Percentiles rank a stretch among this genome's conserved stretches.
Conservation (phyloP, 2,888 invertebrate species). For the Spodoptera littoralis region DNA sequence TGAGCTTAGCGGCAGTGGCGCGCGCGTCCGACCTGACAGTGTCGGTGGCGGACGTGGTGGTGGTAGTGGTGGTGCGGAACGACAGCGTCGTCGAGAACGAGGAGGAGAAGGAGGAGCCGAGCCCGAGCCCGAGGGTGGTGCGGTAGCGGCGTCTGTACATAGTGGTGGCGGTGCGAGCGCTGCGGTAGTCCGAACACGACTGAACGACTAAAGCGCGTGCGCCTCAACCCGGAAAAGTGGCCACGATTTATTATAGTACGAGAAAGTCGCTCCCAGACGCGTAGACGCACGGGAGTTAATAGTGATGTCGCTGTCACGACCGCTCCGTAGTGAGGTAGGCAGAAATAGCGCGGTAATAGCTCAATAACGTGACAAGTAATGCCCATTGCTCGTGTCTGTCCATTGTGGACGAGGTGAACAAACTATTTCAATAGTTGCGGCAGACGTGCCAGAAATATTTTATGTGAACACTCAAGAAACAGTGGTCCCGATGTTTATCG, state of each 20-base stretch:
- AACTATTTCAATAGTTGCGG: constrained; percentile 41
- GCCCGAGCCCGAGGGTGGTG: constrained; percentile 82
- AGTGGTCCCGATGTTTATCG: constrained; percentile 17
- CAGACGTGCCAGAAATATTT: constrained; percentile 31
- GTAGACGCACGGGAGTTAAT: constrained; percentile 63
- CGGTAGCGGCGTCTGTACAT: constrained; percentile 87
- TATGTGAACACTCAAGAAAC: constrained; percentile 14
- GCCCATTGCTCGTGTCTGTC: constrained; percentile 22
- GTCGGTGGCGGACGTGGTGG: constrained; percentile 69
- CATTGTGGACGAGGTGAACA: constrained; percentile 43
- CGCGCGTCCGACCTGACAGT: constrained; percentile 83
- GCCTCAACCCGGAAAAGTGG: constrained; percentile 81
- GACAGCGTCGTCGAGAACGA: constrained; percentile 79
- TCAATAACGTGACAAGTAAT: constrained; percentile 33
- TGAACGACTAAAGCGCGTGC: constrained; percentile 77
- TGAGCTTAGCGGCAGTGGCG: constrained; percentile 85
- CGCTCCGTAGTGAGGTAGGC: constrained; percentile 23
- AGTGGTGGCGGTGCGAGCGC: constrained; percentile 62
- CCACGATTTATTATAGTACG: constrained; percentile 81
- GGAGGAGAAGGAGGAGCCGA: constrained; percentile 83
- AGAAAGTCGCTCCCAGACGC: constrained; percentile 71
- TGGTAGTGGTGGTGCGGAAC: constrained; percentile 77
- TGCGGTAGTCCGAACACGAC: constrained; percentile 73
- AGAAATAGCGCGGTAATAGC: constrained; percentile 43
- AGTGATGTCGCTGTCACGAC: constrained; percentile 41